These are phyloP conservation scores for Colostygia pectinataria DNA, from an alignment of 2,888 invertebrate species.

Conservation along the genomic window DNA sequence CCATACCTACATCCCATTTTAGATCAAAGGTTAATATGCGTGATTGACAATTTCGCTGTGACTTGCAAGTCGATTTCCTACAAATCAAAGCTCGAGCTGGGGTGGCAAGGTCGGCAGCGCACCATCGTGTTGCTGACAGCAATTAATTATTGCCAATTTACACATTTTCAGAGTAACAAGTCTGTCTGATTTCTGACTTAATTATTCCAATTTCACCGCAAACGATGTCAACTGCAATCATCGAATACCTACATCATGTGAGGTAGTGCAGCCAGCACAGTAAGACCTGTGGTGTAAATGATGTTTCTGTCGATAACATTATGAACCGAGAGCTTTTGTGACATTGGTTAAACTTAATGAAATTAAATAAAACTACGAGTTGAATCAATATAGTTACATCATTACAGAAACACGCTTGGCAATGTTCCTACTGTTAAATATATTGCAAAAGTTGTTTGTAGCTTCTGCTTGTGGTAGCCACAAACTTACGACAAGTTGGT, in stretches of 20 bases:
- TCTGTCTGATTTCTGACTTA: slow-evolving; percentile 46
- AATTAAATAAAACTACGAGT: slow-evolving; percentile 18
- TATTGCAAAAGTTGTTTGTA: slow-evolving; percentile 22
- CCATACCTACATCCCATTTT: slow-evolving; percentile 14
- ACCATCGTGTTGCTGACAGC: slow-evolving; percentile 18
- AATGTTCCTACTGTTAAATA: not conserved
- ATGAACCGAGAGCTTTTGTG: not conserved
- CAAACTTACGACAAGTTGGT: slow-evolving; percentile 23
- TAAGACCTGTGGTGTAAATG: slow-evolving; percentile 27
- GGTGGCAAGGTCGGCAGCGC: slow-evolving; percentile 7
- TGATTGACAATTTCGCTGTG: slow-evolving; percentile 31
- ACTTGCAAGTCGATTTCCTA: slow-evolving; percentile 32
- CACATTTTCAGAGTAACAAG: slow-evolving; percentile 38
- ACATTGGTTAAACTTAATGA: slow-evolving; percentile 15
- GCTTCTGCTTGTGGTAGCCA: slow-evolving; percentile 8
- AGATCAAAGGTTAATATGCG: slow-evolving; percentile 32
- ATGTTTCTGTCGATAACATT: not conserved
- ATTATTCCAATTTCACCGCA: slow-evolving; percentile 48
- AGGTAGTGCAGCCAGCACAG: slow-evolving; percentile 27
- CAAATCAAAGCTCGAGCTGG: slow-evolving; percentile 15
- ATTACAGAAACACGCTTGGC: slow-evolving; percentile 15
- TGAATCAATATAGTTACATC: slow-evolving; percentile 12
- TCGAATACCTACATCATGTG: slow-evolving; percentile 45
- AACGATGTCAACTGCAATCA: slow-evolving; percentile 55
- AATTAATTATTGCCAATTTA: slow-evolving; percentile 40